Percentiles rank a stretch among this genome's conserved stretches.
phyloP scores from a whole-genome alignment of 2,797 vertebrate species.

The Smutsia temminckii region DNA sequence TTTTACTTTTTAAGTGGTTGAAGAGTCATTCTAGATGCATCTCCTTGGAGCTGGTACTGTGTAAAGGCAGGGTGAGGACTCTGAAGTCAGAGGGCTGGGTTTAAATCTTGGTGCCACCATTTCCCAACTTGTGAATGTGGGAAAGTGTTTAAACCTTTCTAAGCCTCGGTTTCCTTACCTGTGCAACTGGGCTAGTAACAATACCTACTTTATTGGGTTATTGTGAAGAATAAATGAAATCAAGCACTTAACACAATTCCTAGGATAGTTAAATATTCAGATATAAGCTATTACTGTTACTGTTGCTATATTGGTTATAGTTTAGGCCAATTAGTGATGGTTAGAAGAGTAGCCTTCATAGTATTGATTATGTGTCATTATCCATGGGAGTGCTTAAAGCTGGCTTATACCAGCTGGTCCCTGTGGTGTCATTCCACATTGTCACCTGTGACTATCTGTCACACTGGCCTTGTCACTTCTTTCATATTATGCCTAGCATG shows the following conservation, averaged over 20 bases:
- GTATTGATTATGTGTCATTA: background rate
- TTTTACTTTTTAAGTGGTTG: background rate
- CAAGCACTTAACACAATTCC: slow-evolving; percentile 2
- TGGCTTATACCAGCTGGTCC: background rate
- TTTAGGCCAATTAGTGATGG: background rate
- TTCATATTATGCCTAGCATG: background rate
- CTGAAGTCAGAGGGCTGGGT: background rate
- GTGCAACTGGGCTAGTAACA: background rate
- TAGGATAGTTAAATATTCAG: background rate
- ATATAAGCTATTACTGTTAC: background rate
- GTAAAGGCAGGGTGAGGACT: background rate
- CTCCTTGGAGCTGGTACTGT: background rate
- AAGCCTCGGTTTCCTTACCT: slow-evolving; percentile 7
- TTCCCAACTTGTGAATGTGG: background rate
- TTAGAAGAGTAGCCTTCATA: background rate
- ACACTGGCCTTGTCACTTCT: background rate
- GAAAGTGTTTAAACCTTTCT: background rate
- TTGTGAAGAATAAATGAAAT: slow-evolving; percentile 22
- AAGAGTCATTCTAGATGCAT: background rate
- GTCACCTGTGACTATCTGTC: background rate
- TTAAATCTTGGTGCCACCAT: background rate
- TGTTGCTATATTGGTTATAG: background rate
- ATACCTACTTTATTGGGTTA: background rate
- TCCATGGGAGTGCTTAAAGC: background rate
- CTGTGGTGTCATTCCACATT: background rate